Evolutionary conservation across 2,113 vertebrate genomes (phyloP).

Genomic region (Fukomys damarensis): DNA sequence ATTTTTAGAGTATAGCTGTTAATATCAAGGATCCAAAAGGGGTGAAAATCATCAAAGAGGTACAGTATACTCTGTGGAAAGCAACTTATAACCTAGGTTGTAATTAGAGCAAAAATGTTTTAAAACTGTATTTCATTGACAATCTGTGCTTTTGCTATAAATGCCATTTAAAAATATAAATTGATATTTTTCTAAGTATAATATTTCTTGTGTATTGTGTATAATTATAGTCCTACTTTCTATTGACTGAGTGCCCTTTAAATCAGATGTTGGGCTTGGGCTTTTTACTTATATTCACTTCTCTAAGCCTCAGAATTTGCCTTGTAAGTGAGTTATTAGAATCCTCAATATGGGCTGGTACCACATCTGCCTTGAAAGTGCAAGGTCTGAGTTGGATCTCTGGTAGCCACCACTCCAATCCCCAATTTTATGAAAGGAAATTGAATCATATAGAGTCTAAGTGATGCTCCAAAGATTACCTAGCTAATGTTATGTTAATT

Average conservation of each 20-base stretch:
- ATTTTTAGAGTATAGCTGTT: slow-evolving; percentile 93
- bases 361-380: too few species aligned
- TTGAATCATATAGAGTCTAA: not conserved
- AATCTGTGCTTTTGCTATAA: not conserved
- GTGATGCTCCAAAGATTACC: not conserved
- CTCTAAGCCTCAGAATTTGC: not conserved
- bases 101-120: slow-evolving; percentile 22
- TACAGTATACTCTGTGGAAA: slow-evolving; percentile 74
- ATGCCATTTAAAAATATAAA: slow-evolving; percentile 17
- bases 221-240: not conserved
- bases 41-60: slow-evolving; percentile 91
- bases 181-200: not conserved
- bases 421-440: not conserved
- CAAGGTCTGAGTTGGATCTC: too few species aligned
- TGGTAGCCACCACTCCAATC: too few species aligned
- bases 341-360: not conserved
- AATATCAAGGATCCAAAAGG: slow-evolving; percentile 94
- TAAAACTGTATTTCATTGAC: slow-evolving; percentile 17
- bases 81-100: not conserved
- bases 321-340: slow-evolving; percentile 6
- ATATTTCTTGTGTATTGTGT: slow-evolving; percentile 16
- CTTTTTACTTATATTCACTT: not conserved
- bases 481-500: slow-evolving; percentile 27
- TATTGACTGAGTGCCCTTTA: not conserved
- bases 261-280: not conserved